Base-by-base conservation (phyloP, 2,888 invertebrate species). In the Lochmaea capreae region DNA sequence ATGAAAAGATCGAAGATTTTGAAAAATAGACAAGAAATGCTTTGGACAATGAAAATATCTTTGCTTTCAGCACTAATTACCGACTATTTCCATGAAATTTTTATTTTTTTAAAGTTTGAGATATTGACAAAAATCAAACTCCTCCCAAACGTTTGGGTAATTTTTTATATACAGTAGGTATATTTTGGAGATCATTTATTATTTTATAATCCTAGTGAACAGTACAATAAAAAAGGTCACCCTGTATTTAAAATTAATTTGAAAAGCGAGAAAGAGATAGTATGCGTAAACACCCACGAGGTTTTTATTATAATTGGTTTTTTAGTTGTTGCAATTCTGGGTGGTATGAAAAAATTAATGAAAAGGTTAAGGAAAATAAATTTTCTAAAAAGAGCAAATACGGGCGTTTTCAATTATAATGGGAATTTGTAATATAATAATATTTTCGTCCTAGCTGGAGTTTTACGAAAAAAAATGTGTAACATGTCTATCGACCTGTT, bases 291-390 rank as follows among this genome's bases (percentile, higher is more conserved):
- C 52, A 63, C 18, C 4, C n/a, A 16, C 46, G 67, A 67, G 12
- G 63, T 70, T 77, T 76, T 73, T 72, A 76, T 77, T 76, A 70
- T 70, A 70, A 75, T 75, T 72, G 70, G 69, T 72, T 75, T 75
- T 75, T 75, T 72, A 72, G 67, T 67, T 16, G 54, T 63, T 39
- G 75, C 39, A 63, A 63, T 70, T 70, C 63, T 12, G 69, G 52
- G n/a, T 52, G 62, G 14, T 62, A 61, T 46, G n/a, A 8, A 52
- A 52, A 52, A 52, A 52, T 52, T 52, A 52, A 52, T 52, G 52
- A n/a, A 52, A 52, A 52, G 14, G 46, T 46, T 11, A 46, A 46
- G 14, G 46, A 46, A 46, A 14, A 46, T 14, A 46, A 16, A 49
- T 6, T 14, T 14, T 11, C 8, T 49, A 5, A n/a, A 49, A 1